Evolutionary conservation across 2,113 vertebrate species (phyloP).

Genomic region (Alces alces): DNA sequence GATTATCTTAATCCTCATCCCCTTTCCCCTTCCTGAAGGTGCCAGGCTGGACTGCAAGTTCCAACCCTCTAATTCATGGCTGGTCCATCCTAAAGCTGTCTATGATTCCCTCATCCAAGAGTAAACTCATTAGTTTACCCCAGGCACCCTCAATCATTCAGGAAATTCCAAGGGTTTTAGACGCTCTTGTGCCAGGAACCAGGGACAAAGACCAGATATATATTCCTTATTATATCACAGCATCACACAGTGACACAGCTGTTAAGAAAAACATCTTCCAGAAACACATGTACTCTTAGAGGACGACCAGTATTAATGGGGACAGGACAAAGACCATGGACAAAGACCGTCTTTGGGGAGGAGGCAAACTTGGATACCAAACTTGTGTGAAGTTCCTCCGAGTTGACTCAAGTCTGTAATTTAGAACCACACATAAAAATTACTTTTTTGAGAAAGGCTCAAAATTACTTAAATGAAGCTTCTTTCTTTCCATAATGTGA

Average conservation of each 20-base stretch:
- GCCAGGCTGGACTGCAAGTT: background rate
- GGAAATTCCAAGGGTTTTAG: background rate
- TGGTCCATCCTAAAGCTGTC: background rate
- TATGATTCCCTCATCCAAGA: background rate
- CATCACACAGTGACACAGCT: background rate
- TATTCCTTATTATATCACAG: background rate
- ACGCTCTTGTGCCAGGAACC: background rate
- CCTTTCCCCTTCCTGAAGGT: background rate
- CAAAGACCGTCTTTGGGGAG: background rate
- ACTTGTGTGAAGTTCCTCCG: conserved; percentile 28
- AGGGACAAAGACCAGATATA: background rate
- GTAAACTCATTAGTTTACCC: background rate
- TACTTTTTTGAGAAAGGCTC: conserved; percentile 64
- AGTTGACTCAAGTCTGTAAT: conserved; percentile 5
- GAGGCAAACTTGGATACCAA: background rate
- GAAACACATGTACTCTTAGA: conserved; percentile 5
- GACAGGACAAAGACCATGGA: background rate
- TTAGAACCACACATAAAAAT: conserved; percentile 60
- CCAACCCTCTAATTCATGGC: background rate
- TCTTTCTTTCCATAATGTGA: conserved; percentile 57
- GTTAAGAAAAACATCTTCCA: background rate
- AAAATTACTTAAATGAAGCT: conserved; percentile 64
- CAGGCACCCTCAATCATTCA: background rate
- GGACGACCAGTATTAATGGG: background rate
- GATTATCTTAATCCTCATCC: background rate